Evolutionary conservation across 2,113 vertebrate species (phyloP).

Genomic region (Paradoxurus hermaphroditus): DNA sequence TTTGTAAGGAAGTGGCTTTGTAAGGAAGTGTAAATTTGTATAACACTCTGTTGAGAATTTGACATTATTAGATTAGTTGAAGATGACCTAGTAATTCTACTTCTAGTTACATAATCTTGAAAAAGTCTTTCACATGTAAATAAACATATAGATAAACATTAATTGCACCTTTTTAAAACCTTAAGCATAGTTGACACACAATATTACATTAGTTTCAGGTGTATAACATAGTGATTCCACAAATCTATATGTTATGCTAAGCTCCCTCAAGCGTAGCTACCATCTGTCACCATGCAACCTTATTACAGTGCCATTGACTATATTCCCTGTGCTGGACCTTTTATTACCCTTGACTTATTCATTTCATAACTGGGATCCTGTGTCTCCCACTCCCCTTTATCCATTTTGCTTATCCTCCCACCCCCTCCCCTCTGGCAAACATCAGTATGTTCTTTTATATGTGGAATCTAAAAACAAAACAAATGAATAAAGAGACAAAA

Average conservation of each 20-base stretch:
- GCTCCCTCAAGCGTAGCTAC: neutral
- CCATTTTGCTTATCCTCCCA: neutral
- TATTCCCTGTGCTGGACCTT: neutral
- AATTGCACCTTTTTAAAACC: neutral
- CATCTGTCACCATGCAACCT: neutral
- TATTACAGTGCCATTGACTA: neutral
- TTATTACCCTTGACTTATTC: neutral
- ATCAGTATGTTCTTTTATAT: neutral
- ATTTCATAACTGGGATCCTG: neutral
- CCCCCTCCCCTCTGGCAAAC: neutral
- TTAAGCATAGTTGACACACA: neutral
- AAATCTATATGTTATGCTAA: neutral
- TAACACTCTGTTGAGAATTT: neutral
- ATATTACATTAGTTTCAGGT: neutral
- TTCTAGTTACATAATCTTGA: neutral
- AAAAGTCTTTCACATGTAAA: neutral
- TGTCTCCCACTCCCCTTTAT: neutral
- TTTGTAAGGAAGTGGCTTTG: neutral
- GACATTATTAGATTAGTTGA: neutral
- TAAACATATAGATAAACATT: neutral
- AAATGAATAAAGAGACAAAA: neutral
- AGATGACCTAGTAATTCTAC: neutral
- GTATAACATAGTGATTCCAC: neutral
- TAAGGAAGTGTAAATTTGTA: neutral
- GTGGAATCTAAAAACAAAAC: neutral